Evolutionary conservation across 2,113 vertebrate genomes (phyloP), one percentile per base, ranked within the genome.

Genomic region (Proterorhinus semilunaris): DNA sequence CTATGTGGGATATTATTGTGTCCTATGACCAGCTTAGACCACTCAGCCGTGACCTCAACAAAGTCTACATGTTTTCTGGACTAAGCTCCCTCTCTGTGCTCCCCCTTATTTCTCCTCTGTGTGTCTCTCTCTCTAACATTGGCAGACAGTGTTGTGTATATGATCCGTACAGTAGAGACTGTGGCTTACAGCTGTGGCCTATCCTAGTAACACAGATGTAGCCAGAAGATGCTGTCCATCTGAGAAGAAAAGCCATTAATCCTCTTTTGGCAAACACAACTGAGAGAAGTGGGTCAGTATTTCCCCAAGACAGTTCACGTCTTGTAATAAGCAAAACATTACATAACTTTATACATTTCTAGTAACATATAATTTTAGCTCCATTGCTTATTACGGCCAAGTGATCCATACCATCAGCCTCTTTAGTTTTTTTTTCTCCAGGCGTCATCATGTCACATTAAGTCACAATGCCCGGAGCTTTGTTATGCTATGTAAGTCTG

Each of bases 71-170:
- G 27, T 45, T 17, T 68, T 76, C 49, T 57, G 36, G 17, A 15
- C 44, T 75, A 71, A 74, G 62, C 81, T 76, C 36, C 11, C 12
- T 65, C 54, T 36, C 27, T 4, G 3, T 36, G 3, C 27, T 36
- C 27, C 27, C 51, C 3, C 15, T 50, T 6, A 6, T 13, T 13
- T 5, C 11, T 10, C 48, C 48, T 12, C 58, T 43, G 75, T 78
- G 36, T n/a, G 13, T 65, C 53, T 43, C 82, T 71, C 44, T 13
- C 13, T 66, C 50, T 43, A 53, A 42, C 67, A 66, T 62, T 48
- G 73, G 66, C 79, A 80, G 72, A 78, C 15, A 10, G 67, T 72
- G 62, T 47, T 49, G 2, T 48, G 2, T 48, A 83, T 69, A 64
- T 62, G 66, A 83, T 78, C 52, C 45, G 27, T 48, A 62, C 63